Percentiles rank a stretch among this genome's conserved stretches.
Conservation (phyloP, 2,888 invertebrate species). For the Cylloceria caligata region DNA sequence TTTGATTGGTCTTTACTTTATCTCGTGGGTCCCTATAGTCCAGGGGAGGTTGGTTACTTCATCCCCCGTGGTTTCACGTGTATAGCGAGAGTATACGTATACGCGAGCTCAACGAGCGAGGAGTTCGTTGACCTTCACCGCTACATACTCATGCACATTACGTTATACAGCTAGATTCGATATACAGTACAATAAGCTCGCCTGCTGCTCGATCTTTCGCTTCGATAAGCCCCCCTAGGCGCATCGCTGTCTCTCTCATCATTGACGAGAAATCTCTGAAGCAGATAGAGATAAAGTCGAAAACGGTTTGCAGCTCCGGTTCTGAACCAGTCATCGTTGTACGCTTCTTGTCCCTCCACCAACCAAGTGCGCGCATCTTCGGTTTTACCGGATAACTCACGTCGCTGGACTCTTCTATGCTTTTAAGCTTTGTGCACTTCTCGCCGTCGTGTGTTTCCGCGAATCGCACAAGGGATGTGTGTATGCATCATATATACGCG, state of each 20-base stretch:
- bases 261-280: conserved; percentile 18
- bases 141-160: background rate
- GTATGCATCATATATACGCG: background rate
- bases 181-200: background rate
- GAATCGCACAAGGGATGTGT: background rate
- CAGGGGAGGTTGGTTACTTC: background rate
- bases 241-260: conserved; percentile 21
- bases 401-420: background rate
- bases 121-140: conserved; percentile 35
- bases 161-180: conserved; percentile 3
- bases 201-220: conserved; percentile 19
- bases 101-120: background rate
- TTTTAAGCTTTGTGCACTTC: conserved; percentile 48
- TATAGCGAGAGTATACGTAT: background rate
- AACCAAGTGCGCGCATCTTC: conserved; percentile 41
- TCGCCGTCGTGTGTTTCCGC: conserved; percentile 16
- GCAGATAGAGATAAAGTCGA: background rate
- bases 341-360: background rate
- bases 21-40: background rate
- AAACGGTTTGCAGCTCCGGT: background rate
- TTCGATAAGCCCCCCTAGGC: background rate
- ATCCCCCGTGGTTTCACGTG: background rate
- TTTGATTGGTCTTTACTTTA: conserved; percentile 11
- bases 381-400: background rate
- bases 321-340: background rate